Evolutionary conservation across 2,113 vertebrate species (phyloP), one percentile per base, ranked within the genome.

Genomic region (Halichoeres trimaculatus): DNA sequence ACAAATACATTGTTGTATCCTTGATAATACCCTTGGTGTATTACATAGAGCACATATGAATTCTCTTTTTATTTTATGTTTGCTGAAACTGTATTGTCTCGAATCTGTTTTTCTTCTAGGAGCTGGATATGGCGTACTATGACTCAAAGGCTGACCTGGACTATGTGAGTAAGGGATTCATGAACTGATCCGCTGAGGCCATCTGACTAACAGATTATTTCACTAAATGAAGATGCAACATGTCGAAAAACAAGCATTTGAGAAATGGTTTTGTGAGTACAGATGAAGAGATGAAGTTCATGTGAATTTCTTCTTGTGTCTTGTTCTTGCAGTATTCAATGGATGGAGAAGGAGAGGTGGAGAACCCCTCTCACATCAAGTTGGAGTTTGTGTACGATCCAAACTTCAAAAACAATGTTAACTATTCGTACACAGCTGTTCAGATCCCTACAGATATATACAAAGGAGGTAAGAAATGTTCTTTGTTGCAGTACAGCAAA

Each of bases 371-470:
- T 63, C 94, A 95, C 71, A 93, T 98, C 70, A 96, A 97, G 90
- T 88, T 99, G 92, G 97, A 98, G 74, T 99, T 99, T 89, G 93
- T 95, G 0, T 97, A 98, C 0, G 98, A 99, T n/a, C 84, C 93
- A 17, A 97, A 97, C 92, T 99, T 99, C 93, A 99, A 97, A 93
- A 97, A 98, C 85, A 96, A 96, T 51, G 97, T 99, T 89, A 99
- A 99, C 94, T 99, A 98, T 82, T 99, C 96, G 0, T 96, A 97
- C 16, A 96, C 97, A 0, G 98, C 98, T 0, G 98, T 99, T 73
- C 98, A 99, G 95, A 99, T 99, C 85, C 98, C 98, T 55, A 99
- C 98, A 1, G 98, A 99, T 88, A 99, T 99, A 94, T 99, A 99
- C 90, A 99, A 99, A 95, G 98, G 98, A 94, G 99, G 98, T 96